Evolutionary conservation across 2,113 vertebrate species (phyloP).

Genomic region (Myanophis thanlyinensis): DNA sequence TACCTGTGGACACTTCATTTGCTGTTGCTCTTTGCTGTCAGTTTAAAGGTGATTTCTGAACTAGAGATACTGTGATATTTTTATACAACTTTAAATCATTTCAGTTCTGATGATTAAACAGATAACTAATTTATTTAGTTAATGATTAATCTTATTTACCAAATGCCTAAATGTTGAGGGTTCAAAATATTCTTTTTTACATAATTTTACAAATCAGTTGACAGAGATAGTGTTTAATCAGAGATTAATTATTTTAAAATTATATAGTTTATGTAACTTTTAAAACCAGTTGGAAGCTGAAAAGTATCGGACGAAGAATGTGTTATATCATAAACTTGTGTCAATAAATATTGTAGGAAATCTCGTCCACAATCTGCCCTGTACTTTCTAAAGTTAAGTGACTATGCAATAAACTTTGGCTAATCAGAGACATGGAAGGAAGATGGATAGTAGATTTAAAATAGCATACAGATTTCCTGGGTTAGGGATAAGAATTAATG

Average conservation of each 20-base stretch:
- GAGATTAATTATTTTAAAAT: neutral
- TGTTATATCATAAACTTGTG: neutral
- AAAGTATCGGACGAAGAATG: neutral
- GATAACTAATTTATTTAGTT: neutral
- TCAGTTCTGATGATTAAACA: neutral
- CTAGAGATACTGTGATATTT: neutral
- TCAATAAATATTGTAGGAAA: neutral
- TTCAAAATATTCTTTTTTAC: slow-evolving; percentile 12
- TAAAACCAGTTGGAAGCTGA: neutral
- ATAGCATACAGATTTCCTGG: neutral
- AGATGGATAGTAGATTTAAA: slow-evolving; percentile 17
- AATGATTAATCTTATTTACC: neutral
- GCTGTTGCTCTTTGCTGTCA: neutral
- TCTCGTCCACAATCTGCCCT: neutral
- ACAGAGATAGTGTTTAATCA: slow-evolving; percentile 14
- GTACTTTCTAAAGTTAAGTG: slow-evolving; percentile 14
- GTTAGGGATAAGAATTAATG: neutral
- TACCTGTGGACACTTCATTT: neutral
- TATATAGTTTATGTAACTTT: fast-evolving
- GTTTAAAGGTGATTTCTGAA: slow-evolving; percentile 11
- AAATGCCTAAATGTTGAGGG: neutral
- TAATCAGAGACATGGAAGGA: slow-evolving; percentile 20
- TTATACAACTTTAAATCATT: neutral
- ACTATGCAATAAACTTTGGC: slow-evolving; percentile 23
- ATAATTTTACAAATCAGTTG: neutral